Conservation (phyloP, 2,797 vertebrate species). For the Sylvilagus floridanus region DNA sequence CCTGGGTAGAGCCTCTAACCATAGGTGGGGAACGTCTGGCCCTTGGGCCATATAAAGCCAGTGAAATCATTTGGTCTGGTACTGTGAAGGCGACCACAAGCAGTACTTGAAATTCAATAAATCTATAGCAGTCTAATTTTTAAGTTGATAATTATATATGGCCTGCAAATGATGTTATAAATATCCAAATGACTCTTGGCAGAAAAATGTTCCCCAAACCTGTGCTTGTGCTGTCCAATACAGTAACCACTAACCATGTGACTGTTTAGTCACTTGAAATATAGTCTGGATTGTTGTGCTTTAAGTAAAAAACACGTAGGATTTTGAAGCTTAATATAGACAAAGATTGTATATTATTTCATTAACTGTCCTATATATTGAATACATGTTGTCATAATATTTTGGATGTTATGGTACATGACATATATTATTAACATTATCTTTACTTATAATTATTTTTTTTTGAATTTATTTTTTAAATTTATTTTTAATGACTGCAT, state of each 20-base stretch:
- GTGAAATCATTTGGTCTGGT: too few relatives aligned
- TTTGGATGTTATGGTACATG: neutral
- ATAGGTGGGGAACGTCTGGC: too few relatives aligned
- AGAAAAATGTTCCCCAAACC: too few relatives aligned
- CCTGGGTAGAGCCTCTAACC: neutral
- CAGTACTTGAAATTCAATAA: too few relatives aligned
- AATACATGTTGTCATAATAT: neutral
- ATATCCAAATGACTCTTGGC: too few relatives aligned
- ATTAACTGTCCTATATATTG: neutral
- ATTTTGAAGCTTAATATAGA: slow-evolving; percentile 7
- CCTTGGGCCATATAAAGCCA: too few relatives aligned
- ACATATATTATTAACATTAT: slow-evolving; percentile 38
- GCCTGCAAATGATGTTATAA: too few relatives aligned
- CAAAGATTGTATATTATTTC: neutral
- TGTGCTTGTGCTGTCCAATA: neutral
- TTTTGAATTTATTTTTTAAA: neutral
- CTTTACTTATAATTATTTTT: neutral
- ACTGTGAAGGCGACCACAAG: too few relatives aligned
- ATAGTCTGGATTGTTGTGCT: neutral
- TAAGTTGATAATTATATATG: too few relatives aligned
- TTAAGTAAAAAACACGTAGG: neutral
- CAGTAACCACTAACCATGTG: neutral
- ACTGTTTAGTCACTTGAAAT: neutral
- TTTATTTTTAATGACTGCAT: neutral
- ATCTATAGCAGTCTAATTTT: too few relatives aligned